Conservation (phyloP, 2,888 invertebrate species). For the Cantharis rustica region DNA sequence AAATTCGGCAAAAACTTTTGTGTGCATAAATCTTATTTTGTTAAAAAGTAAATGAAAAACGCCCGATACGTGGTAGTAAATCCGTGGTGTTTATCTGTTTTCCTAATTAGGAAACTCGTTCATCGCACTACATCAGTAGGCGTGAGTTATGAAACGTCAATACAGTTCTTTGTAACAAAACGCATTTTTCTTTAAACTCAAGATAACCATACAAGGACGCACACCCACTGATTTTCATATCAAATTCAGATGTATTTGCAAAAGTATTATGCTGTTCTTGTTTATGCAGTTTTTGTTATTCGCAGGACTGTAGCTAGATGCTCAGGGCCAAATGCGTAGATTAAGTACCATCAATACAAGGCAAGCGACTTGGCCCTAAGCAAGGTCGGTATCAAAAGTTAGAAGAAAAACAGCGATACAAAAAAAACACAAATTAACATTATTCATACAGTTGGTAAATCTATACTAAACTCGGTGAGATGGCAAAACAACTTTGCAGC, state of each 20-base stretch:
- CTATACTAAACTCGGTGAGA: too few species aligned
- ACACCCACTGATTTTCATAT: background rate
- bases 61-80: constrained; percentile 9
- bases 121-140: constrained; percentile 9
- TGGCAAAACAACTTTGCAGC: too few species aligned
- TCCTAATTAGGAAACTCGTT: constrained; percentile 12
- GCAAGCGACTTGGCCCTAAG: too few species aligned
- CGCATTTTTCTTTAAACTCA: background rate
- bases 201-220: constrained; percentile 11
- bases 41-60: background rate
- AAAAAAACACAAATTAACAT: too few species aligned
- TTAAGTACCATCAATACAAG: too few species aligned
- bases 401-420: too few species aligned
- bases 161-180: constrained; percentile 13
- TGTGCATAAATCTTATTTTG: background rate
- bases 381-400: too few species aligned
- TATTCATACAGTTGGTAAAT: too few species aligned
- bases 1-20: background rate
- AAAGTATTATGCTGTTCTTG: background rate
- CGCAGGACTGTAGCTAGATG: too few species aligned
- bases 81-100: background rate
- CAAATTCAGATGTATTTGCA: background rate
- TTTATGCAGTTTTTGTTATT: background rate
- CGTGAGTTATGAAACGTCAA: constrained; percentile 13
- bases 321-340: too few species aligned